Percentiles rank a stretch among this genome's conserved stretches.
phyloP scores from a whole-genome alignment of 2,113 vertebrate species.

The Fukomys damarensis region DNA sequence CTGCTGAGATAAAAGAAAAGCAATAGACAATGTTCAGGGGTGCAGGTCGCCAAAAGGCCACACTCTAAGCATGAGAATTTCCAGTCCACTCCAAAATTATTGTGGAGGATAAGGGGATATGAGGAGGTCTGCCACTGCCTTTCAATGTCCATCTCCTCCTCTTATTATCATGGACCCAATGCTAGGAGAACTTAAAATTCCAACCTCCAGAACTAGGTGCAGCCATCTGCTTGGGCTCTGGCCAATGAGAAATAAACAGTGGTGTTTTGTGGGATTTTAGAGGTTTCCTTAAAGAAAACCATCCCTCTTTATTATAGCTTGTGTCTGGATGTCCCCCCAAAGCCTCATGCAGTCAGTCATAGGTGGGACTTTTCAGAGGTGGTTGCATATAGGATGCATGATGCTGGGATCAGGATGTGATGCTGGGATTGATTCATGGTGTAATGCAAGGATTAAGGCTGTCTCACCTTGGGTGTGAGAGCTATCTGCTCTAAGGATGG shows the following conservation, averaged over 20 bases:
- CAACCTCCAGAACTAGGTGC: not conserved
- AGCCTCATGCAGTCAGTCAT: not conserved
- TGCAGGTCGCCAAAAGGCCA: not conserved
- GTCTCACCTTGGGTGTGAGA: not conserved
- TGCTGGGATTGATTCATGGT: too few relatives aligned
- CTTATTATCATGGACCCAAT: not conserved
- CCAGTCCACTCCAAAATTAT: not conserved
- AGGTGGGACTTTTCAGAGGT: not conserved
- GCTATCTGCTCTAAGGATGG: not conserved
- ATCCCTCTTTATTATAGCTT: not conserved
- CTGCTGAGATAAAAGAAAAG: not conserved
- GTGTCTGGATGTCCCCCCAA: not conserved
- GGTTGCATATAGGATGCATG: not conserved
- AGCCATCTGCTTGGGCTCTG: not conserved
- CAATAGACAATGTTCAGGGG: fast-evolving
- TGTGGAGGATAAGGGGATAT: not conserved
- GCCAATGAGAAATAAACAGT: not conserved
- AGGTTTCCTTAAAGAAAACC: not conserved
- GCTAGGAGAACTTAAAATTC: not conserved
- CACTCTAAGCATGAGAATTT: not conserved
- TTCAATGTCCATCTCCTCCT: not conserved
- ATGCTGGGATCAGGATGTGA: not conserved
- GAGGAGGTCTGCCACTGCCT: not conserved
- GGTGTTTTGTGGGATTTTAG: not conserved
- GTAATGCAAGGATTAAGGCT: not conserved